These are phyloP conservation scores for Torymus texanus DNA, from an alignment of 2,888 invertebrate species.

Conservation along the genomic window DNA sequence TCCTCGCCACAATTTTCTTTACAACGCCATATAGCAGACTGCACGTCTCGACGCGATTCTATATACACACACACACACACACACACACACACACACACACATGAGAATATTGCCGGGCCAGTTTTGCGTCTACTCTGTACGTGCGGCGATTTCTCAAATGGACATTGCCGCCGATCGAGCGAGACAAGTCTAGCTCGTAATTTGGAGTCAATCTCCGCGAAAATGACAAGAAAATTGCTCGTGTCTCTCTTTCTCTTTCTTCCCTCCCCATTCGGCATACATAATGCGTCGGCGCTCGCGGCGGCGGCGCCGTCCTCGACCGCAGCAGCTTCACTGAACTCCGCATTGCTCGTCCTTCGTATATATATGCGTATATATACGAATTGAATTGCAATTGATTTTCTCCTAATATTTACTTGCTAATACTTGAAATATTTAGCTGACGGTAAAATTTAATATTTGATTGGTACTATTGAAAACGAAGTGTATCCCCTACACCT, in stretches of 20 bases:
- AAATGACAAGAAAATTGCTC: constrained; percentile 57
- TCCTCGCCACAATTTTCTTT: too few species aligned
- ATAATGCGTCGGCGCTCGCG: constrained; percentile 25
- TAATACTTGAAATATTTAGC: too few species aligned
- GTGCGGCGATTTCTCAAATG: constrained; percentile 58
- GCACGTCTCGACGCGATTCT: too few species aligned
- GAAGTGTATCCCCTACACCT: too few species aligned
- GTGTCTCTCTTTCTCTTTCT: neutral
- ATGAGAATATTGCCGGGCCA: neutral
- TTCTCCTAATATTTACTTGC: neutral
- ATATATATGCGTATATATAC: too few species aligned
- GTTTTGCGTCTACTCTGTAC: neutral
- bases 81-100: too few species aligned
- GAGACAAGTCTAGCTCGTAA: constrained; percentile 56
- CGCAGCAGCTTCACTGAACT: neutral
- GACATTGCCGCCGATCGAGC: constrained; percentile 61
- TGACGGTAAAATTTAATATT: too few species aligned
- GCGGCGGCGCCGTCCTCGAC: constrained; percentile 2
- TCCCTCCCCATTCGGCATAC: neutral
- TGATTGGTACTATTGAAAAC: neutral
- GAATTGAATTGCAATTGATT: constrained; percentile 41
- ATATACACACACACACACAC: too few species aligned
- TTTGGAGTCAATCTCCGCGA: constrained; percentile 57
- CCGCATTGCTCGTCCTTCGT: neutral
- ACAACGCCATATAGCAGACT: neutral